phyloP scores from a whole-genome alignment of 2,888 invertebrate species.

The Automeris io region DNA sequence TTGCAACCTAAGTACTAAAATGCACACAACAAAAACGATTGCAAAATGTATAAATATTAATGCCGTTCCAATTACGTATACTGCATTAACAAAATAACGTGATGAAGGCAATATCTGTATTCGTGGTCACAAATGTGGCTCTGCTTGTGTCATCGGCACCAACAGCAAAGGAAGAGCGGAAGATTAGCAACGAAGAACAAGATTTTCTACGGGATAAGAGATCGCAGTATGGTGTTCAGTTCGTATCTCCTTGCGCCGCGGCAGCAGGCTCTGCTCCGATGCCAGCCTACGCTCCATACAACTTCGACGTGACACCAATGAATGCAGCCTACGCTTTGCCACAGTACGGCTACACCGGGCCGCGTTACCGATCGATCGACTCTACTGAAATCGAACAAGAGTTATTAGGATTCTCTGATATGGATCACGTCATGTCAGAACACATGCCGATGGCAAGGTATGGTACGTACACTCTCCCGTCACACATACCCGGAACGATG shows the following conservation, averaged over 20 bases:
- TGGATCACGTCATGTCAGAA: conserved; percentile 35
- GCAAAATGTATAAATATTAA: conserved; percentile 47
- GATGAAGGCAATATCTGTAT: conserved; percentile 12
- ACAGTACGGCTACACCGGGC: conserved; percentile 27
- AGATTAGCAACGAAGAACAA: conserved; percentile 16
- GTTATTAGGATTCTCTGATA: conserved; percentile 46
- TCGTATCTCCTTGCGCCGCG: conserved; percentile 40
- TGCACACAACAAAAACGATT: conserved; percentile 27
- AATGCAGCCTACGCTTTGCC: conserved; percentile 20
- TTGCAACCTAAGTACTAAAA: conserved; percentile 38
- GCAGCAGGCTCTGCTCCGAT: conserved; percentile 29
- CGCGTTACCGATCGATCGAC: conserved; percentile 37
- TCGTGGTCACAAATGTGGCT: conserved; percentile 22
- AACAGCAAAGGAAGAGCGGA: conserved; percentile 17
- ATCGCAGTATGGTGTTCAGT: conserved; percentile 28
- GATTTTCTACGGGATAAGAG: conserved; percentile 33
- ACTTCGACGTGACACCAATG: conserved; percentile 19
- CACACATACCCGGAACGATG: not conserved
- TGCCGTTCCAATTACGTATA: conserved; percentile 23
- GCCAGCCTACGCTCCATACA: conserved; percentile 20
- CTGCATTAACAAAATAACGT: conserved; percentile 27
- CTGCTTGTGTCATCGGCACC: conserved; percentile 31
- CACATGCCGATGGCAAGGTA: conserved; percentile 42
- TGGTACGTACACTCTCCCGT: conserved; percentile 25
- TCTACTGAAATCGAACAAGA: conserved; percentile 34